These are phyloP conservation scores for Equus przewalskii DNA, from an alignment of 2,113 vertebrate species.

Conservation along the genomic window DNA sequence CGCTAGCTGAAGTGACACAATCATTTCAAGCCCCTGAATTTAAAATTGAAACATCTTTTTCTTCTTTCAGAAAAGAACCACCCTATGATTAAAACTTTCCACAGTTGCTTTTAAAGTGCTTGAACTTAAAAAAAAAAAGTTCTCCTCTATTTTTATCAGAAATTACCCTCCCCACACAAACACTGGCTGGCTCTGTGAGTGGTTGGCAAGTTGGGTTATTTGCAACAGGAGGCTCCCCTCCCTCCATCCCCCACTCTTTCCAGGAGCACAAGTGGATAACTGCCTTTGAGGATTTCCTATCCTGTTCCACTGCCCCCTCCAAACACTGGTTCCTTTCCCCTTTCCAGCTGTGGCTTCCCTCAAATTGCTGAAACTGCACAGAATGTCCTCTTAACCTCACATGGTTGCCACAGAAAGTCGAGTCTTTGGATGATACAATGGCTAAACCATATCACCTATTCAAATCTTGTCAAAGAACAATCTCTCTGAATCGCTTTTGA, in stretches of 20 bases:
- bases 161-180: slow-evolving; percentile 13
- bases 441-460: background rate
- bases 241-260: background rate
- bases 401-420: background rate
- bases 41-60: slow-evolving; percentile 70
- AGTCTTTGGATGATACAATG: background rate
- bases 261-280: background rate
- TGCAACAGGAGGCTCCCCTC: background rate
- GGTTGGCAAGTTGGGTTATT: background rate
- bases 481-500: background rate
- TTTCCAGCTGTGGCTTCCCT: background rate
- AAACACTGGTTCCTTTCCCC: background rate
- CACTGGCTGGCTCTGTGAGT: background rate
- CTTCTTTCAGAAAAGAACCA: slow-evolving; percentile 70
- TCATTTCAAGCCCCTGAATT: slow-evolving; percentile 34
- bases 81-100: slow-evolving; percentile 72
- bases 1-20: slow-evolving; percentile 15
- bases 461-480: background rate
- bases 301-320: background rate
- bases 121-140: background rate
- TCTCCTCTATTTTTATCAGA: slow-evolving; percentile 67
- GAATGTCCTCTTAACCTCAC: background rate
- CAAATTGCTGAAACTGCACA: background rate
- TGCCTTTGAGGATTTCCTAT: background rate
- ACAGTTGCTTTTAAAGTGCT: slow-evolving; percentile 67